Percentiles rank a stretch among this genome's conserved stretches.
These are phyloP conservation scores for Netelia fuscicornis DNA, from an alignment of 2,888 invertebrate genomes.

Conservation along the genomic window DNA sequence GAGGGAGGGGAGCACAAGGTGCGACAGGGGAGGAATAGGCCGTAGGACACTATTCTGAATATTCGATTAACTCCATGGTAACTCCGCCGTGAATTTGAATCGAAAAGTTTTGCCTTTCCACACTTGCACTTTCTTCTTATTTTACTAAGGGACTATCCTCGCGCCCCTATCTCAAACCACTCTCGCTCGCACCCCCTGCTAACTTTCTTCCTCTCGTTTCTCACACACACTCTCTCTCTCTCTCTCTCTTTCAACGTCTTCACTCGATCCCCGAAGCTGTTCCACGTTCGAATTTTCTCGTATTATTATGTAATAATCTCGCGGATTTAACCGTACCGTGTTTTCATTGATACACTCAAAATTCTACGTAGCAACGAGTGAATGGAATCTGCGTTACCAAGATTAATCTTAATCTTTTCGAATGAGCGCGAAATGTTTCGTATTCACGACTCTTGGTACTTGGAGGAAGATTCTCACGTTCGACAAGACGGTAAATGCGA, in stretches of 20 bases:
- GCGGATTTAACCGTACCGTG: conserved; percentile 42
- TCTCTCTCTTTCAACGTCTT: conserved; percentile 7
- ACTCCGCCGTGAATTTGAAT: conserved; percentile 73
- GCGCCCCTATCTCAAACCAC: neutral
- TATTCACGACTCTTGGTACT: too few species aligned
- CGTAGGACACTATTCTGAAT: conserved; percentile 71
- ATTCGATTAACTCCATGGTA: conserved; percentile 75
- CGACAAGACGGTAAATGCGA: too few species aligned
- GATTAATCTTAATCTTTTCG: too few species aligned
- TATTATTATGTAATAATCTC: conserved; percentile 64
- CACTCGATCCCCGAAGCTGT: conserved; percentile 1
- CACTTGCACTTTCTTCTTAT: conserved; percentile 27
- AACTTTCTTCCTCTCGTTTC: conserved; percentile 25
- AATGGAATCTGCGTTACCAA: too few species aligned
- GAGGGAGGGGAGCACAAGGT: neutral
- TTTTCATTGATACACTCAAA: neutral
- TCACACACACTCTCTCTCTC: neutral
- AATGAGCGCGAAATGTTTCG: too few species aligned
- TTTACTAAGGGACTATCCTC: conserved; percentile 1
- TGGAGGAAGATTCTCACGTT: too few species aligned
- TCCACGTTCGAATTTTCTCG: neutral
- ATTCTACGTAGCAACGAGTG: too few species aligned
- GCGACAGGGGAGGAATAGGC: conserved; percentile 29
- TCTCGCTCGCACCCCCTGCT: conserved; percentile 8
- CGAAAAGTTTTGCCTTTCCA: conserved; percentile 65